Evolutionary conservation across 2,797 vertebrate species (phyloP), one percentile per base, ranked within the genome.

Genomic region (Heteromormyrus szaboi): DNA sequence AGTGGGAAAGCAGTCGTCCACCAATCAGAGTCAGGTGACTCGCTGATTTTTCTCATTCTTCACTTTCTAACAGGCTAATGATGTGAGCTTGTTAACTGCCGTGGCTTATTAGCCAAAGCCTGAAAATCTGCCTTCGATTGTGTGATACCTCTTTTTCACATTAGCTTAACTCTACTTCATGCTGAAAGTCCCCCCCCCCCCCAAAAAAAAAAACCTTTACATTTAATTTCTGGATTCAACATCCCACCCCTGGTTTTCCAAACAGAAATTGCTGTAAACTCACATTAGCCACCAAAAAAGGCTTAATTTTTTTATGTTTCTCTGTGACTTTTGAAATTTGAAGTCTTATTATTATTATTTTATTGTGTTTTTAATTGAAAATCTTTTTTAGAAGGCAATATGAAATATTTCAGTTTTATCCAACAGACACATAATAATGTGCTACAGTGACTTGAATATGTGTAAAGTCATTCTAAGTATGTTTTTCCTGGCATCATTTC

Each of bases 251-350:
- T 14, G 29, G 29, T 72, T 29, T 72, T 12, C 22, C 65, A 72
- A 72, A 37, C 2, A 29, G 25, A 72, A 2, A 72, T 37, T 12
- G 65, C 29, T 72, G 9, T 37, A 37, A 72, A 33, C 65, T 37
- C 11, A 17, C 14, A 68, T 68, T 68, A 68, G 65, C 2, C 29
- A 68, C 25, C 2, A 14, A 33, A 72, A 76, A 76, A 29, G 9
- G 59, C 8, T 62, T 62, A 2, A 59, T 59, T 62, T 62, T 62
- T 25, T 11, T 8, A 41, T 37, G 68, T 76, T 33, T 72, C 14
- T 76, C 14, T 76, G 62, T 76, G 65, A 29, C 56, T 91, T 90
- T 94, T 95, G 95, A 95, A 96, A 37, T 76, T 95, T 95, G 91
- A 91, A 25, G 11, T 46, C 14, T 76, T 89, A 92, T 11, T 92